Evolutionary conservation across 2,113 vertebrate species (phyloP).

Genomic region (Dipodomys ordii): DNA sequence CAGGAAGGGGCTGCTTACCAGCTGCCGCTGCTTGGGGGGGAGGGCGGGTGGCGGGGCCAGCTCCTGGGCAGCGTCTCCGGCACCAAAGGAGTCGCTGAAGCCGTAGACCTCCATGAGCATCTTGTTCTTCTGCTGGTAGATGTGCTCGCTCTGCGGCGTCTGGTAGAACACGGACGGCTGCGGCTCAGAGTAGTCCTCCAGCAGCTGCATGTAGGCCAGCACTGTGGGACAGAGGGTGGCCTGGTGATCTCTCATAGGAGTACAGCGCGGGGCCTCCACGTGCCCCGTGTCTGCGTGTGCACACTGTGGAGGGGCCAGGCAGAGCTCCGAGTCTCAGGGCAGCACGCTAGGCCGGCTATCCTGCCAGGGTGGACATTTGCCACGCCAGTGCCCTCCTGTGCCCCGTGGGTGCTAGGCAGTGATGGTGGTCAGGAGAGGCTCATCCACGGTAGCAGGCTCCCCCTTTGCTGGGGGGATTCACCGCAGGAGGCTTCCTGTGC

Average conservation of each 20-base stretch:
- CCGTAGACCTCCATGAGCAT: constrained; percentile 97
- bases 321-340: background rate
- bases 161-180: constrained; percentile 98
- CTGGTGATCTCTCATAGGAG: background rate
- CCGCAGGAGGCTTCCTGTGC: accelerated
- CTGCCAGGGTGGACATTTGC: accelerated
- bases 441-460: accelerated
- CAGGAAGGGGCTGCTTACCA: constrained; percentile 90
- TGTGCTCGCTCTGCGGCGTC: constrained; percentile 96
- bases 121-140: constrained; percentile 98
- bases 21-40: constrained; percentile 97
- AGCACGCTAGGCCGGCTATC: accelerated
- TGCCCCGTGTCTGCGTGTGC: no score
- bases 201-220: constrained; percentile 98
- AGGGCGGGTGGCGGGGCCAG: constrained; percentile 93
- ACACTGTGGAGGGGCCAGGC: no score
- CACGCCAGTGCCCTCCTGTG: accelerated
- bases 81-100: constrained; percentile 94
- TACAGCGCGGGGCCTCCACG: background rate
- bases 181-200: constrained; percentile 98
- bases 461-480: background rate
- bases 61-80: constrained; percentile 89
- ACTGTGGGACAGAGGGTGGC: constrained; percentile 86
- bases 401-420: background rate
- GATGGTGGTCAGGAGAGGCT: background rate